These are phyloP conservation scores for Hydrophis major DNA, from an alignment of 2,797 vertebrate species.

Conservation along the genomic window DNA sequence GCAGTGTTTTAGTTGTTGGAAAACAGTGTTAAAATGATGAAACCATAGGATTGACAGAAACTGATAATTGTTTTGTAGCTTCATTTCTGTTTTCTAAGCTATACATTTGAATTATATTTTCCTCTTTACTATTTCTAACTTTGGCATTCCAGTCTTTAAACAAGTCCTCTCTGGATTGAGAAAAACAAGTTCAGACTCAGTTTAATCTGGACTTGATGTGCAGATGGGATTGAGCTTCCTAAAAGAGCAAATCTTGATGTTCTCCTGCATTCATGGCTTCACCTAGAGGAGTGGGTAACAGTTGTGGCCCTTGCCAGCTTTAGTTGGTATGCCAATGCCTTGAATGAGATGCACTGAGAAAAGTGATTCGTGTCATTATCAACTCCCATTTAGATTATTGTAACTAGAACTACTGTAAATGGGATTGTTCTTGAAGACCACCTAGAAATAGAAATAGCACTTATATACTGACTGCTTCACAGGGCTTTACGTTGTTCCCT, in stretches of 20 bases:
- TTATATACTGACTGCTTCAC: too few relatives aligned
- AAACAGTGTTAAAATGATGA: background rate
- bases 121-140: background rate
- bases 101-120: background rate
- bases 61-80: background rate
- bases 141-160: background rate
- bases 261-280: background rate
- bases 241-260: background rate
- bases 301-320: background rate
- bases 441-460: background rate
- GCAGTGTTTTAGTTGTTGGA: background rate
- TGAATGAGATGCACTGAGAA: background rate
- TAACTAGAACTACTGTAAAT: background rate
- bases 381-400: background rate
- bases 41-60: background rate
- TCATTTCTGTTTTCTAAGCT: background rate
- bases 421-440: background rate
- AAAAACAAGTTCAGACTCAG: background rate
- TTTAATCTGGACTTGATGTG: background rate
- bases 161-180: background rate
- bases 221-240: background rate
- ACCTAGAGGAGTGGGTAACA: background rate
- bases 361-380: background rate
- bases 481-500: too few relatives aligned
- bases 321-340: background rate